Percentiles rank a stretch among this genome's conserved stretches.
These are phyloP conservation scores for Myodes glareolus DNA, from an alignment of 2,113 vertebrate species.

Conservation along the genomic window DNA sequence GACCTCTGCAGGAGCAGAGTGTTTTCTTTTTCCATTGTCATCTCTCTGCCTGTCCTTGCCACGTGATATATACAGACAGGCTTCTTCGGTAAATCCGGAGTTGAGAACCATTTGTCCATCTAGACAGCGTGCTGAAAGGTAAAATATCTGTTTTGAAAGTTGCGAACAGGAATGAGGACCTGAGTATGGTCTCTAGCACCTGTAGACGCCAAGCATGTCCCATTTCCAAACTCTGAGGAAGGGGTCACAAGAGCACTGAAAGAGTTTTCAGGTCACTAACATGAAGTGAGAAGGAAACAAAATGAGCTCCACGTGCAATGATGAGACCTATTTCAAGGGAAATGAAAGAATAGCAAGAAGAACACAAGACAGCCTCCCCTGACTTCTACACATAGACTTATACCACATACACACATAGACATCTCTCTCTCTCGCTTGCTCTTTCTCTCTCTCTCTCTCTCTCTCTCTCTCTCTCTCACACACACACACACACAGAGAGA, in stretches of 20 bases:
- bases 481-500: background rate
- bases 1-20: background rate
- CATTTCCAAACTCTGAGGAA: background rate
- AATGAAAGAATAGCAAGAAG: background rate
- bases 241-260: background rate
- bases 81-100: background rate
- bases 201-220: background rate
- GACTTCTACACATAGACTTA: background rate
- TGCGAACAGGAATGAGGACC: background rate
- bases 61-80: background rate
- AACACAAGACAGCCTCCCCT: background rate
- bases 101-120: background rate
- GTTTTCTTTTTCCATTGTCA: background rate
- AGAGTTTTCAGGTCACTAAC: background rate
- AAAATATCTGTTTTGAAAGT: background rate
- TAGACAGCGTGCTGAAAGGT: background rate
- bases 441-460: rapidly evolving
- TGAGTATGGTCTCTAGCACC: background rate
- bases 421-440: too few species aligned
- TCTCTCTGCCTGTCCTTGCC: background rate
- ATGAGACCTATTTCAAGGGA: background rate
- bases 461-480: background rate
- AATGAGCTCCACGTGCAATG: background rate
- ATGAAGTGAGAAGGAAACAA: background rate
- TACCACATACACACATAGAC: background rate